Evolutionary conservation across 2,113 vertebrate genomes (phyloP), one percentile per base, ranked within the genome.

Genomic region (Proterorhinus semilunaris): DNA sequence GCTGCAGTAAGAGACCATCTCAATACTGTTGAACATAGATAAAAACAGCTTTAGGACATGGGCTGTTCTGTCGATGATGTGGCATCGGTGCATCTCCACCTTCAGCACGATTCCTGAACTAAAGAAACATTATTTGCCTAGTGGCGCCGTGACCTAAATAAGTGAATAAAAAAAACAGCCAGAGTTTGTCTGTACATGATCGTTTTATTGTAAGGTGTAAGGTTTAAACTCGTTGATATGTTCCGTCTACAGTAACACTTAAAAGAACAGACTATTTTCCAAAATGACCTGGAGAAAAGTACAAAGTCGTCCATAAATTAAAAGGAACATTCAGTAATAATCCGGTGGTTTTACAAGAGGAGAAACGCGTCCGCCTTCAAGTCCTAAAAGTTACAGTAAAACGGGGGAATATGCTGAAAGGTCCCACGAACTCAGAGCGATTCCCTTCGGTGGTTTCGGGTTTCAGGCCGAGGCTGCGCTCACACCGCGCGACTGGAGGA

Each of bases 291-390:
- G 48, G 71, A 76, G 72, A 68, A 74, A 78, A 2, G 55, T 65
- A 86, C 79, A 80, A 84, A 47, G 58, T 61, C 36, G 27, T 66
- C 80, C 63, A 85, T 82, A 85, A 85, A 82, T 85, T 76, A 82
- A n/a, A n/a, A 74, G 65, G 59, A 67, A 75, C 71, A 64, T 66
- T 68, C 48, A 45, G 81, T 62, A 36, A 55, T 74, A 21, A 47
- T 63, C 61, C 65, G 45, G 46, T 17, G 61, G 46, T 65, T 76
- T 48, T 15, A 71, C 63, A 57, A 52, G 66, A 12, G 44, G 9
- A 6, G 59, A 9, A 10, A 5, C 27, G 27, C 27, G 2, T 36
- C 27, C 27, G 27, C 27, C 21, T 36, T 36, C 4, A 36, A 36
- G 27, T 36, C 27, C 27, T 36, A 36, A 36, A 36, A 36, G 27